Base-by-base conservation (phyloP, 1,140 invertebrate genomes). In the Portunus trituberculatus region DNA sequence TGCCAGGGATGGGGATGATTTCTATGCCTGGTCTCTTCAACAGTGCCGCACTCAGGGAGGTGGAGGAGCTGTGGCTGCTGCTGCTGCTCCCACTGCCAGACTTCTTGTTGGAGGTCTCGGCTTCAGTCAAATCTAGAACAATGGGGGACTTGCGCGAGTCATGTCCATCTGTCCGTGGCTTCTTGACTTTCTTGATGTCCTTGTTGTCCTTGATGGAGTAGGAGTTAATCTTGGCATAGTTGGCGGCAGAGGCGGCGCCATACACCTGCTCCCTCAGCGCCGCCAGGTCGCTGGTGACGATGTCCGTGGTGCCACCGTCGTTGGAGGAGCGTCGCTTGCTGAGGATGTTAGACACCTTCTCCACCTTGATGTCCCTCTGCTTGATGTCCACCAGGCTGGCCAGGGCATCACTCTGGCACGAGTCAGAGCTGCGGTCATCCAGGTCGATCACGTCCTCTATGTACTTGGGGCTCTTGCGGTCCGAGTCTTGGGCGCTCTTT, bases 1-100 rank as follows among this genome's bases (percentile, higher is more conserved):
- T 97, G 0, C 98, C 97, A 0, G 98, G 97, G 90, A 98, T 98
- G 0, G 98, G 98, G 96, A 98, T 98, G 32, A 98, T 98, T 97
- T 98, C 98, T 93, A 98, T 98, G 0, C 98, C 98, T 0, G 98
- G 98, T 52, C 98, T 97, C 88, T 98, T 97, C 95, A 98, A 98
- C 48, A 98, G 97, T 31, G 97, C 97, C 97, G 98, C 97, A 28
- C 97, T 97, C 28, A 97, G 97, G 4, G 98, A 96, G 96, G 98
- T 97, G 8, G 98, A 98, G 8, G 96, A 95, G 46, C 95, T 95
- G 39, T 95, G 93, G 91, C 84, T 46, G 94, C 86, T 48, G 96
- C 88, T 88, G 93, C 90, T 93, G 83, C 93, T 90, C 25, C 94
- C 90, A 25, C 93, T 46, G n/a, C 98, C 98, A 39, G 98, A 98